A percentile compares a stretch with the other conserved stretches of the same genome.
These are phyloP conservation scores for Hirtodrosophila duncani DNA, from an alignment of 2,888 invertebrate species.

Conservation along the genomic window DNA sequence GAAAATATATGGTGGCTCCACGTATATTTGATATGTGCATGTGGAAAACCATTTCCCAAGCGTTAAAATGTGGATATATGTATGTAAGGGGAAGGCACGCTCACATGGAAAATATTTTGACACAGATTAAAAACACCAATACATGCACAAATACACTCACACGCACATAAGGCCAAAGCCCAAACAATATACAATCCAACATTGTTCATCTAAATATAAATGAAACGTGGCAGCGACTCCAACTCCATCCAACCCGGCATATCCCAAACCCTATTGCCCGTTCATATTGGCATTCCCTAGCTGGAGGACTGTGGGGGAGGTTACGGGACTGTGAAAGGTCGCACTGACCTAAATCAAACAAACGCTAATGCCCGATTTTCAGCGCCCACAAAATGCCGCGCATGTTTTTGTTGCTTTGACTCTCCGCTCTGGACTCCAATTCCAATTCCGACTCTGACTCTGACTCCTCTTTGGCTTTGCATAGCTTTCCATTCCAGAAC, in stretches of 20 bases:
- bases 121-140: constrained; percentile 58
- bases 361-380: constrained; percentile 67
- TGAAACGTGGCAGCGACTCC: constrained; percentile 40
- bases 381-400: constrained; percentile 58
- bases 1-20: constrained; percentile 46
- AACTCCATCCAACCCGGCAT: not conserved
- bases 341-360: constrained; percentile 64
- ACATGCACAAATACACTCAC: constrained; percentile 3
- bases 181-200: constrained; percentile 46
- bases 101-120: constrained; percentile 55
- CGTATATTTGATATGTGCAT: constrained; percentile 40
- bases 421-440: constrained; percentile 2
- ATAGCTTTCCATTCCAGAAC: constrained; percentile 6
- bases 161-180: constrained; percentile 2
- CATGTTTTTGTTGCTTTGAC: constrained; percentile 13
- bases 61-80: constrained; percentile 32
- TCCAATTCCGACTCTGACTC: no score
- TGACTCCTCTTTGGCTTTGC: not conserved
- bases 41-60: constrained; percentile 49
- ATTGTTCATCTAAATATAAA: constrained; percentile 64
- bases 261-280: not conserved
- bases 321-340: constrained; percentile 17
- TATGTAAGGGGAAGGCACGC: constrained; percentile 9
- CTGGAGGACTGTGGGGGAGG: constrained; percentile 4
- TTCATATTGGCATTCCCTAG: not conserved